A percentile compares a stretch with the other conserved stretches of the same genome.
Conservation (phyloP, 1,140 invertebrate species). For the Drosophila kepulauana region DNA sequence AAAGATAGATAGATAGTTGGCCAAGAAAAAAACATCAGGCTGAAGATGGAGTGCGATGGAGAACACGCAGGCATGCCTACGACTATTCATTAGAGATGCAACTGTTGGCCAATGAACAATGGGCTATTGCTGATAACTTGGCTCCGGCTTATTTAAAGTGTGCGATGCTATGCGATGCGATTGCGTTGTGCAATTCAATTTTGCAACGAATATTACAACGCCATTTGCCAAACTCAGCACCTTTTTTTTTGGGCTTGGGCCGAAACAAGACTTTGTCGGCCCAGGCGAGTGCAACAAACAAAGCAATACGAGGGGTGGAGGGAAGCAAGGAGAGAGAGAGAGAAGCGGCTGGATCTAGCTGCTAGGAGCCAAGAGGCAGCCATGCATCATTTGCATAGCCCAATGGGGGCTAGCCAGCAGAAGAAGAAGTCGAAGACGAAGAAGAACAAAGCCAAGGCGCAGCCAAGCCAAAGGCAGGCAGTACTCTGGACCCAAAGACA, state of each 20-base stretch:
- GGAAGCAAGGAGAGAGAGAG: background rate
- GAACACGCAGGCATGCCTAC: constrained; percentile 9
- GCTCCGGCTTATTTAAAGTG: constrained; percentile 44
- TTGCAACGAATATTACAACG: constrained; percentile 63
- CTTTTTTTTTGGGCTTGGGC: constrained; percentile 42
- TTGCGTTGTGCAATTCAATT: constrained; percentile 55
- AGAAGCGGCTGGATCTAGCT: constrained; percentile 4
- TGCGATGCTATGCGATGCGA: constrained; percentile 5
- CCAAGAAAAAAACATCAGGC: background rate
- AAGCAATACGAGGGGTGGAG: constrained; percentile 16
- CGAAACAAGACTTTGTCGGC: constrained; percentile 29
- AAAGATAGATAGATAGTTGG: background rate
- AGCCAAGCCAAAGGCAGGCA: constrained; percentile 26
- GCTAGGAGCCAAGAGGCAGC: constrained; percentile 41
- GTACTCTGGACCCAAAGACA: constrained; percentile 33
- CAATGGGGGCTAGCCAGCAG: constrained; percentile 25
- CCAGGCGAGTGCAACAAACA: constrained; percentile 53
- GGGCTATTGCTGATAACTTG: constrained; percentile 47
- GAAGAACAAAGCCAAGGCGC: constrained; percentile 47
- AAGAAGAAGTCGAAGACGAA: constrained; percentile 38
- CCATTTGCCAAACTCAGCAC: constrained; percentile 72
- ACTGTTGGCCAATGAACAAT: constrained; percentile 68
- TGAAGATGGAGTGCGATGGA: background rate
- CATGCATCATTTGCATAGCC: constrained; percentile 71
- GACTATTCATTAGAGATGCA: constrained; percentile 62